Base-by-base conservation (phyloP, 2,113 vertebrate species). In the Phylloscopus whistleri region DNA sequence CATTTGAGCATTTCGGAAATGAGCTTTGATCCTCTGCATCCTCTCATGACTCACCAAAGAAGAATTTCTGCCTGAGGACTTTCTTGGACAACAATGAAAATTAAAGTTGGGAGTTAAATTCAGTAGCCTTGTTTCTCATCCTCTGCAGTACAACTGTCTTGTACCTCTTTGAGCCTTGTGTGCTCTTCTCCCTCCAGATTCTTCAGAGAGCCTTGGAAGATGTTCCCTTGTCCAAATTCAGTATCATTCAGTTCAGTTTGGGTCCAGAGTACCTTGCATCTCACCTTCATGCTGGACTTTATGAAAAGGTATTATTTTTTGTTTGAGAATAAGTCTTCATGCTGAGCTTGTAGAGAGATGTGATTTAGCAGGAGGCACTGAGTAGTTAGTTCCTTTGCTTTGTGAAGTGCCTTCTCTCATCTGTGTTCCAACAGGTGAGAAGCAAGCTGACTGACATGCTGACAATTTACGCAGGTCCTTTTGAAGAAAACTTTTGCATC, bases 401-500 rank as follows among this genome's bases (percentile, higher is more conserved):
- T 92, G 80, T 94, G 82, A 96, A 93, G 89, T 89, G 84, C 44
- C 88, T 74, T 76, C 66, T 86, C 53, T 95, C 43, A 81, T 87
- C 95, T 44, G 84, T 97, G 94, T 97, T 93, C 78, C 95, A 83
- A 16, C 94, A 99, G 98, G 94, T 98, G 96, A 97, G 92, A 59
- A 67, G 90, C 37, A 97, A 95, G 88, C 97, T 98, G 80, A 93
- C 94, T 73, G 97, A 98, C 75, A 98, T 99, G 98, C 98, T 98
- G 69, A 98, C 98, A 13, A 96, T 99, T 89, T 99, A 98, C 11
- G 98, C 96, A 24, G 99, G 99, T 49, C 99, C 99, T 31, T 98
- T 99, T 93, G 97, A 97, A 63, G 95, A 95, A 28, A 82, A 79
- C 43, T 97, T 97, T 70, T 97, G 98, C 41, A 67, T 98, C 24